These are phyloP conservation scores for Herpetotheres cachinnans DNA, from an alignment of 2,113 vertebrate genomes.

Conservation along the genomic window DNA sequence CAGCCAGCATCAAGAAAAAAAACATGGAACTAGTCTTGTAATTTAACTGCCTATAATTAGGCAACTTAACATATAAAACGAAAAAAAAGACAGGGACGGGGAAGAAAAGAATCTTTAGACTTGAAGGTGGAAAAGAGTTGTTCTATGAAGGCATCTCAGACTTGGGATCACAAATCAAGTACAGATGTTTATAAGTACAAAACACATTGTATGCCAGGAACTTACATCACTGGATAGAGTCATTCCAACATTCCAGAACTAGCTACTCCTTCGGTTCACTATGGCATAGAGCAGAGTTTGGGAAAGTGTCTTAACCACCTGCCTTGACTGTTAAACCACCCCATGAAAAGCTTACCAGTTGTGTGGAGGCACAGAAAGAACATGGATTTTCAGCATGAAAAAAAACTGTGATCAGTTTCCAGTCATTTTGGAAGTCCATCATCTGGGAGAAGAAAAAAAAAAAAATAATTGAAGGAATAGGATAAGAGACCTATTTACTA, in stretches of 20 bases:
- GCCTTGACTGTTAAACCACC: background rate
- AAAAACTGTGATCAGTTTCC: constrained; percentile 93
- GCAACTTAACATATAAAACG: background rate
- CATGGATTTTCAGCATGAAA: constrained; percentile 82
- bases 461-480: background rate
- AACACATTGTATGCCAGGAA: background rate
- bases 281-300: background rate
- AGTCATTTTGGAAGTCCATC: constrained; percentile 86
- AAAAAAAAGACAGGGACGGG: background rate
- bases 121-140: background rate
- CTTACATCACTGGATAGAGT: background rate
- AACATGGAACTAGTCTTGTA: background rate
- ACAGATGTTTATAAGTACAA: background rate
- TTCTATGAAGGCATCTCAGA: background rate
- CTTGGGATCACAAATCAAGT: background rate
- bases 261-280: background rate
- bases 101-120: background rate
- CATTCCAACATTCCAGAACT: background rate
- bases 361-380: constrained; percentile 66
- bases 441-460: constrained; percentile 61
- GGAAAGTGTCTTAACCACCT: background rate
- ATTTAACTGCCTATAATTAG: background rate
- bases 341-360: constrained; percentile 26
- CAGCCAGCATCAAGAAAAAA: background rate
- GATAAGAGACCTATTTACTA: background rate